These are phyloP conservation scores for Cerceris ruficornis DNA, from an alignment of 2,888 invertebrate species.

Conservation along the genomic window DNA sequence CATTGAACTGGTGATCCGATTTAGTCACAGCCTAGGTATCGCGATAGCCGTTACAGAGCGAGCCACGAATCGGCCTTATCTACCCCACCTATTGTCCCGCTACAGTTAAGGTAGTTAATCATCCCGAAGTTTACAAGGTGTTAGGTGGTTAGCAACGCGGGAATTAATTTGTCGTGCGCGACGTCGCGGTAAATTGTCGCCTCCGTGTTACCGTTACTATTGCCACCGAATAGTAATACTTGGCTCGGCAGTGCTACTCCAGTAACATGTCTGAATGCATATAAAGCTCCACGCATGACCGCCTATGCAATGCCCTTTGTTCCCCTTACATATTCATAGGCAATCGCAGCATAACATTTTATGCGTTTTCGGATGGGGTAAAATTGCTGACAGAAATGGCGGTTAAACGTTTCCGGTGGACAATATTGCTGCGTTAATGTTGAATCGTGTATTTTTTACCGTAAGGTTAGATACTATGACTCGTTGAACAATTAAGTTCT, in stretches of 20 bases:
- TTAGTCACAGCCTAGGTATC: constrained; percentile 8
- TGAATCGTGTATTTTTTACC: no score
- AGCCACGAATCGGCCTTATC: constrained; percentile 64
- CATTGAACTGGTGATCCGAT: constrained; percentile 7
- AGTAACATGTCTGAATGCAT: constrained; percentile 38
- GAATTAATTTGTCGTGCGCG: constrained; percentile 79
- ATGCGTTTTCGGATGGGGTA: no score
- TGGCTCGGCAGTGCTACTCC: constrained; percentile 35
- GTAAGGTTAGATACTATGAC: no score
- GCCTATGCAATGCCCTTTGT: neutral
- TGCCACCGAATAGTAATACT: constrained; percentile 49
- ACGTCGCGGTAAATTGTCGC: constrained; percentile 78
- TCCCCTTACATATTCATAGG: neutral
- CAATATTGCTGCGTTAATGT: no score
- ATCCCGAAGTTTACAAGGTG: constrained; percentile 76
- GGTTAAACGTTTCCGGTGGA: no score
- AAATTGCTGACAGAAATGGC: neutral
- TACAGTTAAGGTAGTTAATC: constrained; percentile 74
- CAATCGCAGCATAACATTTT: neutral
- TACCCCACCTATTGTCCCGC: constrained; percentile 63
- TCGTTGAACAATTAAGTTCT: no score
- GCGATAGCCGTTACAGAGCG: constrained; percentile 20
- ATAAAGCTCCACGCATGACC: constrained; percentile 32
- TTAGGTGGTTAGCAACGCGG: constrained; percentile 74
- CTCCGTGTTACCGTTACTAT: constrained; percentile 57